phyloP scores from a whole-genome alignment of 2,797 vertebrate species.

The Geotrypetes seraphini region DNA sequence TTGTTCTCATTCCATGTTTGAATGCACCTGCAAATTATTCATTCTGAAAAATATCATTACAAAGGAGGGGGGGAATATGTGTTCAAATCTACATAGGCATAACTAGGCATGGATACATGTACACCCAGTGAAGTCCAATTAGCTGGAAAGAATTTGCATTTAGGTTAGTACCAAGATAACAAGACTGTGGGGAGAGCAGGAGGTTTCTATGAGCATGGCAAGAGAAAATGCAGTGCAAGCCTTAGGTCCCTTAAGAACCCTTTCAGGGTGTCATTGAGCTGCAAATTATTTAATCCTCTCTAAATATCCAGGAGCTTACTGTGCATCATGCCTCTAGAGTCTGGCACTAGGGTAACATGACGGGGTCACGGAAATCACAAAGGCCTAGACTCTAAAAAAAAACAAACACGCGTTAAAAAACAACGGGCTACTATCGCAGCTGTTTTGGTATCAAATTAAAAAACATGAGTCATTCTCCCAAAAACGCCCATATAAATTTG shows the following conservation, averaged over 20 bases:
- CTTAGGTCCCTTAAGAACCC: conserved; percentile 48
- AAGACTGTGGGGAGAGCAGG: conserved; percentile 54
- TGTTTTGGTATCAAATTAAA: too few relatives aligned
- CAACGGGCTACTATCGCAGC: too few relatives aligned
- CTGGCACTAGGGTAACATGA: conserved; percentile 19
- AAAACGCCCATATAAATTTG: too few relatives aligned
- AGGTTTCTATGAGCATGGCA: conserved; percentile 43
- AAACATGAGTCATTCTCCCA: too few relatives aligned
- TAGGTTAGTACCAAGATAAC: conserved; percentile 60
- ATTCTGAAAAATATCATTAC: conserved; percentile 53
- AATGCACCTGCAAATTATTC: conserved; percentile 38
- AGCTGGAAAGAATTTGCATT: conserved; percentile 59
- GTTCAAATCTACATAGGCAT: conserved; percentile 45
- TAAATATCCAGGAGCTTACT: conserved; percentile 38
- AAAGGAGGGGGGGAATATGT: conserved; percentile 37
- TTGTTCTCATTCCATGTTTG: conserved; percentile 34
- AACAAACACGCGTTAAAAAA: too few relatives aligned
- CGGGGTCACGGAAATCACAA: too few relatives aligned
- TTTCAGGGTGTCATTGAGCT: conserved; percentile 50
- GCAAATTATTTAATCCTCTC: conserved; percentile 38
- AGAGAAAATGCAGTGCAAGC: conserved; percentile 41
- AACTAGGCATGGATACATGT: conserved; percentile 45
- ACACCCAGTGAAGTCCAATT: conserved; percentile 56
- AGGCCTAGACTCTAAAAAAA: too few relatives aligned
- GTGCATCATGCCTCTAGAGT: conserved; percentile 21